Conservation (phyloP, 2,797 vertebrate genomes). For the Spinibarbus caldwelli region DNA sequence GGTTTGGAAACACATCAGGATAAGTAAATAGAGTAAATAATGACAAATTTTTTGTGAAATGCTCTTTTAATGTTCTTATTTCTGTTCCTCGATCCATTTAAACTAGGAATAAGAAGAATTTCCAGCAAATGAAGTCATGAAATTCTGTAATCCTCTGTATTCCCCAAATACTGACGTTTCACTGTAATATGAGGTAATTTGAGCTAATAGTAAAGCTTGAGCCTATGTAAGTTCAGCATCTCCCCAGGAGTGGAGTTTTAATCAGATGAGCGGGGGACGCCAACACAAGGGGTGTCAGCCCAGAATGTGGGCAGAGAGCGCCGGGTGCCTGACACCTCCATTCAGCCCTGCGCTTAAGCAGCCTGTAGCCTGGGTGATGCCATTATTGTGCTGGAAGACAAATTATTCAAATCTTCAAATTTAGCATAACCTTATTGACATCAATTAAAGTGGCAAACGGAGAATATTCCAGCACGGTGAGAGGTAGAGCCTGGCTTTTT, state of each 20-base stretch:
- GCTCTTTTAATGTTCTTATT: neutral
- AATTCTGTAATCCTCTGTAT: conserved; percentile 56
- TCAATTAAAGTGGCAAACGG: conserved; percentile 80
- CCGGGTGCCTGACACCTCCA: conserved; percentile 66
- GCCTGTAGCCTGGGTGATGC: conserved; percentile 65
- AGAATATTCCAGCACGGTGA: conserved; percentile 63
- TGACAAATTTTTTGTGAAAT: too few species aligned
- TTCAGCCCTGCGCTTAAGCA: conserved; percentile 67
- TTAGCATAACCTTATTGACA: conserved; percentile 83
- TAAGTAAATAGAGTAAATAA: neutral
- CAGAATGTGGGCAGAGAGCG: conserved; percentile 52
- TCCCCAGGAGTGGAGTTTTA: conserved; percentile 62
- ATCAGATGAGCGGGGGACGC: conserved; percentile 59
- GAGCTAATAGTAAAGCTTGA: conserved; percentile 57
- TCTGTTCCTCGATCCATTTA: neutral
- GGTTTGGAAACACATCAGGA: neutral
- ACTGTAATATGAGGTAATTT: conserved; percentile 62
- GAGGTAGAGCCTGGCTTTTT: conserved; percentile 59
- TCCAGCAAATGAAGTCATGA: conserved; percentile 49
- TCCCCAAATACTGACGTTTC: conserved; percentile 48
- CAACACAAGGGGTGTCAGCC: conserved; percentile 48
- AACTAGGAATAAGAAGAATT: conserved; percentile 10
- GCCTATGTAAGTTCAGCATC: conserved; percentile 48
- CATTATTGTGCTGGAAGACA: conserved; percentile 70
- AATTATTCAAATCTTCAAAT: conserved; percentile 77